Evolutionary conservation across 2,113 vertebrate species (phyloP).

Genomic region (Diadophis punctatus): DNA sequence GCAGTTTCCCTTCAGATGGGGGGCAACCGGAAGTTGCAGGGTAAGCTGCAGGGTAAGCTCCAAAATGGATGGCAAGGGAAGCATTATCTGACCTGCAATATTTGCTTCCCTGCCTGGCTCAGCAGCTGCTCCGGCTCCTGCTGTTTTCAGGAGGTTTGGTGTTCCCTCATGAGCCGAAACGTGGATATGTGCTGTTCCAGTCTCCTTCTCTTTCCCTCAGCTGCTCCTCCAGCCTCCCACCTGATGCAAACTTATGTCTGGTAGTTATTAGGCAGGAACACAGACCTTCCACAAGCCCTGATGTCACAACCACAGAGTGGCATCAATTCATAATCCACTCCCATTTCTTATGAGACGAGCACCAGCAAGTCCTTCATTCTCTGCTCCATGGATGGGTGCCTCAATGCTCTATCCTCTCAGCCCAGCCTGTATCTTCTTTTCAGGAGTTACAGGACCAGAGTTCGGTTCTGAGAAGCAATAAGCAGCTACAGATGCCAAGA

Average conservation of each 20-base stretch:
- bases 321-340: background rate
- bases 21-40: no score
- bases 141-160: background rate
- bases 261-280: background rate
- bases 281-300: background rate
- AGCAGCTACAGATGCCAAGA: background rate
- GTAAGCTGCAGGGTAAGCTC: background rate
- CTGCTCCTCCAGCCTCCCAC: background rate
- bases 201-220: background rate
- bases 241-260: background rate
- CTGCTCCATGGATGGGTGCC: background rate
- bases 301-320: background rate
- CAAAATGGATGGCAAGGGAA: background rate
- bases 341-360: background rate
- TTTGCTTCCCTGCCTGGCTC: background rate
- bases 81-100: background rate
- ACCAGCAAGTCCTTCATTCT: background rate
- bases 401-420: background rate
- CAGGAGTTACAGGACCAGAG: background rate
- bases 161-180: background rate
- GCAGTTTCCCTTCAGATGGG: background rate
- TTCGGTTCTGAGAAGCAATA: background rate
- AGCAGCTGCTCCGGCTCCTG: background rate
- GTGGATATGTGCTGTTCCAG: background rate
- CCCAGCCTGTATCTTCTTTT: background rate